These are phyloP conservation scores for Tursiops truncatus DNA, from an alignment of 2,113 vertebrate species.

Conservation along the genomic window DNA sequence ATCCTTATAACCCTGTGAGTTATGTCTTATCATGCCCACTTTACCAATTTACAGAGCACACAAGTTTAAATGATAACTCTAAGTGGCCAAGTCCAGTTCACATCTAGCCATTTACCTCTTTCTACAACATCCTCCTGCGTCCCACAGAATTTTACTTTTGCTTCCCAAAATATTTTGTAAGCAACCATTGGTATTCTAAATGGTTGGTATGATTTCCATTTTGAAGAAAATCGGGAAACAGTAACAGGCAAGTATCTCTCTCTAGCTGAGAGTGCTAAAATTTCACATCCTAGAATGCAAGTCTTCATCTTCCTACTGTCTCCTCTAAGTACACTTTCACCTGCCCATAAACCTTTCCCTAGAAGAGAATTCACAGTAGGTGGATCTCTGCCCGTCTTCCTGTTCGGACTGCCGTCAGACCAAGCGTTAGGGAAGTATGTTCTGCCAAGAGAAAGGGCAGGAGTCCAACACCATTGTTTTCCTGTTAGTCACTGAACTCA, in stretches of 20 bases:
- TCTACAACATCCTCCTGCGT: neutral
- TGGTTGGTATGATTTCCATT: neutral
- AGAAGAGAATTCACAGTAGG: neutral
- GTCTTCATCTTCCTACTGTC: neutral
- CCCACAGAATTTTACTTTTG: neutral
- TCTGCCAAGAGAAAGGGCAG: neutral
- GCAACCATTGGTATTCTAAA: neutral
- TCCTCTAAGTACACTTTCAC: neutral
- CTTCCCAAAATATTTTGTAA: neutral
- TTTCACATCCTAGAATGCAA: neutral
- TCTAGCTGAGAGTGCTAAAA: neutral
- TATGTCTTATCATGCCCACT: neutral
- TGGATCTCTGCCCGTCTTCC: neutral
- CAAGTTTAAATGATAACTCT: neutral
- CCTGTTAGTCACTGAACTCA: neutral
- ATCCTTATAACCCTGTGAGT: neutral
- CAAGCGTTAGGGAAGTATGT: neutral
- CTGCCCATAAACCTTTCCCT: neutral
- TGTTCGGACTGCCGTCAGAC: neutral
- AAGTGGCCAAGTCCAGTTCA: neutral
- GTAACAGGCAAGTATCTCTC: neutral
- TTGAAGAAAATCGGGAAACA: neutral
- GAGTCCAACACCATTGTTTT: neutral
- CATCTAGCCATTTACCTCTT: neutral
- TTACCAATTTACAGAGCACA: neutral